Conservation (phyloP, 2,797 vertebrate genomes). For the Heteromormyrus szaboi region DNA sequence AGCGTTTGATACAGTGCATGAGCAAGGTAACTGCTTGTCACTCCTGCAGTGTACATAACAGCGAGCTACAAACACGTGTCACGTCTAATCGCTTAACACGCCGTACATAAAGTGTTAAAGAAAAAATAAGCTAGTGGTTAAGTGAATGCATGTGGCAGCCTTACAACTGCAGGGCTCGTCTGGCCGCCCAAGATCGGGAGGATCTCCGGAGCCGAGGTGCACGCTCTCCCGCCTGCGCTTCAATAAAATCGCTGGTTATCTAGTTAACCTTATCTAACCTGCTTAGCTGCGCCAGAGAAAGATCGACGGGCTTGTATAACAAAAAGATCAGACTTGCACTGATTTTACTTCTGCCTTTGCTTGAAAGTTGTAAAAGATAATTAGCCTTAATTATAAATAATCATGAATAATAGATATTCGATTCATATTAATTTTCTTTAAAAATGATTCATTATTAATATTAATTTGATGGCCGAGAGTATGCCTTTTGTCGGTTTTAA, state of each 20-base stretch:
- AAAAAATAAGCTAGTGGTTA: neutral
- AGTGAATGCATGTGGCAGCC: neutral
- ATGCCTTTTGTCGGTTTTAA: neutral
- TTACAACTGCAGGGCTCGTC: neutral
- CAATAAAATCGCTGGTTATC: neutral
- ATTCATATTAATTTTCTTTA: neutral
- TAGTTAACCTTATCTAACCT: neutral
- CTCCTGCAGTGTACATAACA: neutral
- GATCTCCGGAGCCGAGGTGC: neutral
- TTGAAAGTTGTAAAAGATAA: neutral
- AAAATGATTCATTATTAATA: neutral
- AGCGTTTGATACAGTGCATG: neutral
- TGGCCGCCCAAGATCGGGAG: neutral
- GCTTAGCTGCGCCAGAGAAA: neutral
- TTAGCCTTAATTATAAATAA: neutral
- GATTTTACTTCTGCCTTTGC: neutral
- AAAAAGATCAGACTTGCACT: neutral
- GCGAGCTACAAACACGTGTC: neutral
- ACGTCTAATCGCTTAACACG: neutral
- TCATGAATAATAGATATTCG: neutral
- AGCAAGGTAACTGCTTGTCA: neutral
- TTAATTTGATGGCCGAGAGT: neutral
- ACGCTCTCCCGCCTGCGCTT: neutral
- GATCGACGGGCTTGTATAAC: neutral
- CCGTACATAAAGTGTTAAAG: neutral